A percentile compares a stretch with the other conserved stretches of the same genome.
Evolutionary conservation across 1,140 invertebrate genomes (phyloP).

Genomic region (Drosophila teissieri): DNA sequence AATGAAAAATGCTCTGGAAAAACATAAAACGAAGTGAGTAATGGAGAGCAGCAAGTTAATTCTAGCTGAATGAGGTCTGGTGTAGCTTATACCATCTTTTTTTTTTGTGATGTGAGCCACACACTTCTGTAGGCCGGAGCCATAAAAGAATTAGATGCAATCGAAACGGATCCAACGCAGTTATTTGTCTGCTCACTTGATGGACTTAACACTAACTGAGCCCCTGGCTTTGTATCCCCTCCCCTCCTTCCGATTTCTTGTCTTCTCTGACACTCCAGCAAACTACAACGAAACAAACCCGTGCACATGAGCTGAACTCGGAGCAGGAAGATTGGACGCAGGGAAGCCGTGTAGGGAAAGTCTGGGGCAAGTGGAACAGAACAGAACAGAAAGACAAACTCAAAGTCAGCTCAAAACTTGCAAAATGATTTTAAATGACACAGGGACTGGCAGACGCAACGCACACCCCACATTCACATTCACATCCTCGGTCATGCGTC

Average conservation of each 20-base stretch:
- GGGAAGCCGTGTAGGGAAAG: not conserved
- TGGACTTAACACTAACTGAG: conserved; percentile 29
- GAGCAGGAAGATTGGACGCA: conserved; percentile 18
- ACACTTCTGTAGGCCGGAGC: not conserved
- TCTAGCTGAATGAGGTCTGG: conserved; percentile 1
- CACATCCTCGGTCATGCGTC: not conserved
- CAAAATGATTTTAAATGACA: conserved; percentile 76
- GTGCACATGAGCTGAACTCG: conserved; percentile 43
- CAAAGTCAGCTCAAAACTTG: conserved; percentile 62
- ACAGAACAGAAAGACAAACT: conserved; percentile 30
- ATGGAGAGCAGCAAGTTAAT: conserved; percentile 13
- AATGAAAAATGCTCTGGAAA: conserved; percentile 33
- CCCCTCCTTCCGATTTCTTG: conserved; percentile 17
- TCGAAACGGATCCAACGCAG: conserved; percentile 36
- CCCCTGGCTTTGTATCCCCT: conserved; percentile 8
- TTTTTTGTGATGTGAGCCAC: too few relatives aligned
- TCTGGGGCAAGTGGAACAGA: not conserved
- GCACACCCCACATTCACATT: conserved; percentile 27
- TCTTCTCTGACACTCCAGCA: conserved; percentile 35
- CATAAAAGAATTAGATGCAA: conserved; percentile 38
- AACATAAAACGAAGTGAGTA: conserved; percentile 26
- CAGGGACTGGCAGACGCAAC: conserved; percentile 51
- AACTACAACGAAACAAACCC: conserved; percentile 68
- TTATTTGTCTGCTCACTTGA: conserved; percentile 27
- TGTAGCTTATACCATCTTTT: not conserved